Base-by-base conservation (phyloP, 2,113 vertebrate species). In the Hydrolagus affinis region DNA sequence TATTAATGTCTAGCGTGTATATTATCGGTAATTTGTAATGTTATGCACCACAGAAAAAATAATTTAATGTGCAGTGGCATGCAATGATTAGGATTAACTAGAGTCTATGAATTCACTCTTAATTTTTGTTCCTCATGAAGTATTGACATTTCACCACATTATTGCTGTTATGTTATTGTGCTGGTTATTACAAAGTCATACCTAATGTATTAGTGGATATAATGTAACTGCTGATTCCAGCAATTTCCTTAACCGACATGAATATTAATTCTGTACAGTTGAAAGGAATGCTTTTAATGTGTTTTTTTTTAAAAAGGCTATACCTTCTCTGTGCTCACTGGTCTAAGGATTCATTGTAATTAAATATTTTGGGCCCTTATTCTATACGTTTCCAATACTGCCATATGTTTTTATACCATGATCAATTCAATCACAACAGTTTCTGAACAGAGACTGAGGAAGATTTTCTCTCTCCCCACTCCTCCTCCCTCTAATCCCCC, bases 121-220 rank as follows among this genome's bases (percentile, higher is more conserved):
- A 32, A 25, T 83, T 83, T 83, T 66, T 30, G 66, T 83, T 83
- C 66, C 62, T 83, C 78, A 83, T 68, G 23, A 83, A 59, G 60
- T 83, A 66, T 83, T 83, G 78, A 68, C 14, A 83, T 66, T 83
- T 68, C 62, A 83, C 64, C 66, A 83, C 30, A 83, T 83, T 83
- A 83, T 83, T 83, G 7, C 25, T 66, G 17, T 83, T 60, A n/a
- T 23, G 17, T 83, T 83, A 66, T 83, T 66, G 59, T 80, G 78
- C 32, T 28, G 12, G 60, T 83, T 83, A 64, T 66, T 62, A 32
- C 62, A 83, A 32, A 66, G 62, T 83, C 78, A 83, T 30, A 21
- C 11, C 25, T 32, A 30, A 75, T 30, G 64, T 83, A 30, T 83
- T 83, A 83, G 32, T 83, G 62, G 44, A 44, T 44, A 44, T 44